Percentiles rank a stretch among this genome's conserved stretches.
Conservation (phyloP, 2,888 invertebrate species). For the Nemapogon koenigi region DNA sequence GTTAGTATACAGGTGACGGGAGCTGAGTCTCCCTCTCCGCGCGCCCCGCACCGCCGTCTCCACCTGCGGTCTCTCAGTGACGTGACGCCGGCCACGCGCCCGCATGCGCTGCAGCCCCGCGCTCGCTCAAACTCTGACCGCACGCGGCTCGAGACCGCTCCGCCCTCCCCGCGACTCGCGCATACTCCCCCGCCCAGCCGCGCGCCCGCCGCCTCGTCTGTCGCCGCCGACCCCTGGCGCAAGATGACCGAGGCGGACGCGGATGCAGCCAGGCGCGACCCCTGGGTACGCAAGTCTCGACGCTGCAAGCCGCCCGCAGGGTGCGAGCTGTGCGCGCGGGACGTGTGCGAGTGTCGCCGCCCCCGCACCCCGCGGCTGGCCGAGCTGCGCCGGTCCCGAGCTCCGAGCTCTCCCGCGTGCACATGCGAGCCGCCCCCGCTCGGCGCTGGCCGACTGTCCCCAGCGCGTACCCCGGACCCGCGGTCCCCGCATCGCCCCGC, state of each 20-base stretch:
- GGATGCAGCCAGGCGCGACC: constrained; percentile 24
- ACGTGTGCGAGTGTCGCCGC: constrained; percentile 17
- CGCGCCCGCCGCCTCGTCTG: constrained; percentile 17
- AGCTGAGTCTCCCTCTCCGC: constrained; percentile 49
- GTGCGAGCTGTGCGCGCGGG: constrained; percentile 29
- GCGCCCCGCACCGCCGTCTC: constrained; percentile 41
- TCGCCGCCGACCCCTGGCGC: constrained; percentile 33
- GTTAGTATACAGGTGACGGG: constrained; percentile 55
- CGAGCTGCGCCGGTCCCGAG: constrained; percentile 13
- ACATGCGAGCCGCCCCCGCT: constrained; percentile 26
- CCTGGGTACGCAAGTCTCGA: constrained; percentile 34
- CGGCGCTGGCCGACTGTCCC: not conserved
- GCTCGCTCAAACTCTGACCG: constrained; percentile 43
- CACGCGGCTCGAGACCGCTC: constrained; percentile 42
- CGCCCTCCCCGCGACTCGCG: constrained; percentile 24
- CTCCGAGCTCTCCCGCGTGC: constrained; percentile 17
- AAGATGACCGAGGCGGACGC: constrained; percentile 40
- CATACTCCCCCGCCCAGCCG: constrained; percentile 17
- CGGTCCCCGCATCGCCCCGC: constrained; percentile 8
- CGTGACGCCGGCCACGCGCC: constrained; percentile 44
- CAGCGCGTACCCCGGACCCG: not conserved
- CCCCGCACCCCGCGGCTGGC: constrained; percentile 14
- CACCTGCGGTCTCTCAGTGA: constrained; percentile 55
- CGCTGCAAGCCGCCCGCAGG: constrained; percentile 31
- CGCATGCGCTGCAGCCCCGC: constrained; percentile 37